Evolutionary conservation across 1,140 invertebrate genomes (phyloP).

Genomic region (Microplitis demolitor): DNA sequence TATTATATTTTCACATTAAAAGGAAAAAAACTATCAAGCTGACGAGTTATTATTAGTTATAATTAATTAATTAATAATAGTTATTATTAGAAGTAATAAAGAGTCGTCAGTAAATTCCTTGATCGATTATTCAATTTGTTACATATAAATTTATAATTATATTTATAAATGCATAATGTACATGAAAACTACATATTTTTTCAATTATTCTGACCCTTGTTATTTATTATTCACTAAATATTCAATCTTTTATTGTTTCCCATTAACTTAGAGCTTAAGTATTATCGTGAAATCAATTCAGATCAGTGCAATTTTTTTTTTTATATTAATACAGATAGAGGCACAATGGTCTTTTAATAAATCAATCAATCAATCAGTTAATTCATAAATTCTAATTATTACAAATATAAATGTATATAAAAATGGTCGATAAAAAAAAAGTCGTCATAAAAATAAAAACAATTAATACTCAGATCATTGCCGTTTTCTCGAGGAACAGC

Average conservation of each 20-base stretch:
- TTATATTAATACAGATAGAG: neutral
- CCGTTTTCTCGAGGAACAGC: conserved; percentile 44
- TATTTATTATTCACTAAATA: neutral
- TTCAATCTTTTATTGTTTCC: neutral
- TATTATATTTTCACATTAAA: neutral
- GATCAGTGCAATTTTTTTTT: neutral
- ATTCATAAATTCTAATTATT: neutral
- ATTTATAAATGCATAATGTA: neutral
- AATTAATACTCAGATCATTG: conserved; percentile 1
- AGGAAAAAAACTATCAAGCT: neutral
- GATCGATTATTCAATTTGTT: conserved; percentile 1
- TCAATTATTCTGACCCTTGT: neutral
- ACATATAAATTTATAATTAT: neutral
- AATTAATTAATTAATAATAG: neutral
- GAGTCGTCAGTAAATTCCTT: neutral
- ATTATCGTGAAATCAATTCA: no score
- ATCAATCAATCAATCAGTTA: no score
- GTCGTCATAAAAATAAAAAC: neutral
- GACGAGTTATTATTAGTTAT: conserved; percentile 2
- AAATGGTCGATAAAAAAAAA: neutral
- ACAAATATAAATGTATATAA: neutral
- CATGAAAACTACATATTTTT: neutral
- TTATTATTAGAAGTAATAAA: neutral
- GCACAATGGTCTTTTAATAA: neutral
- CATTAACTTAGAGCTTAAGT: no score